A percentile compares a stretch with the other conserved stretches of the same genome.
These are phyloP conservation scores for Sepiola atlantica DNA, from an alignment of 2,888 invertebrate genomes.

Conservation along the genomic window DNA sequence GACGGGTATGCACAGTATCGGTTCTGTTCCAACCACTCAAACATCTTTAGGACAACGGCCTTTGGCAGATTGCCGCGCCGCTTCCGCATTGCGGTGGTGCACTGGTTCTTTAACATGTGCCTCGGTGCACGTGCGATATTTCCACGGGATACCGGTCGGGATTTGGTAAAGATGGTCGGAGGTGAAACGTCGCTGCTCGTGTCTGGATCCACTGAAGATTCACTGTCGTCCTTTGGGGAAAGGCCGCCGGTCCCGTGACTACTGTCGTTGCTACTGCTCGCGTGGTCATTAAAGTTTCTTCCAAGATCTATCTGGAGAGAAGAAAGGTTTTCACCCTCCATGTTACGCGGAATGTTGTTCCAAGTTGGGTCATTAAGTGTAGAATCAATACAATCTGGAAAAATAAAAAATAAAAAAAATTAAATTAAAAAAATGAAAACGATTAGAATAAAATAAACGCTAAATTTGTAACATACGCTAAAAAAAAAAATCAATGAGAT, in stretches of 20 bases:
- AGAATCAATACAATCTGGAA: not conserved
- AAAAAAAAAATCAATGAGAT: too few relatives aligned
- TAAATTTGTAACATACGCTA: too few relatives aligned
- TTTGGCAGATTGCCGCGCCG: constrained; percentile 93
- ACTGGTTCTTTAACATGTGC: not conserved
- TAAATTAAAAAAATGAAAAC: not conserved
- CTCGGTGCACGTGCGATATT: not conserved
- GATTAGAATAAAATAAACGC: not conserved
- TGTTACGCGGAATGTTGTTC: not conserved
- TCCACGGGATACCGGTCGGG: not conserved
- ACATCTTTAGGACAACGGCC: constrained; percentile 91
- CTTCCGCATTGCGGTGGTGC: constrained; percentile 75
- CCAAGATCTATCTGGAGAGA: not conserved
- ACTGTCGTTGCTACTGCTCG: not conserved
- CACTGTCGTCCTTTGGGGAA: not conserved
- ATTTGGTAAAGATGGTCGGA: not conserved
- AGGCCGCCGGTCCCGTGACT: not conserved
- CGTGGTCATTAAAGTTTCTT: not conserved
- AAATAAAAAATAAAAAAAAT: too few relatives aligned
- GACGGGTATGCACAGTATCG: constrained; percentile 95
- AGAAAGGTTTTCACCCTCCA: not conserved
- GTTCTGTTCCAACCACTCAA: constrained; percentile 94
- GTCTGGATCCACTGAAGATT: not conserved
- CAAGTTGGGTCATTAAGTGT: not conserved
- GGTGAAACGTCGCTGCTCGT: not conserved